phyloP scores from a whole-genome alignment of 2,888 invertebrate species.

The Morinoia aosen region DNA sequence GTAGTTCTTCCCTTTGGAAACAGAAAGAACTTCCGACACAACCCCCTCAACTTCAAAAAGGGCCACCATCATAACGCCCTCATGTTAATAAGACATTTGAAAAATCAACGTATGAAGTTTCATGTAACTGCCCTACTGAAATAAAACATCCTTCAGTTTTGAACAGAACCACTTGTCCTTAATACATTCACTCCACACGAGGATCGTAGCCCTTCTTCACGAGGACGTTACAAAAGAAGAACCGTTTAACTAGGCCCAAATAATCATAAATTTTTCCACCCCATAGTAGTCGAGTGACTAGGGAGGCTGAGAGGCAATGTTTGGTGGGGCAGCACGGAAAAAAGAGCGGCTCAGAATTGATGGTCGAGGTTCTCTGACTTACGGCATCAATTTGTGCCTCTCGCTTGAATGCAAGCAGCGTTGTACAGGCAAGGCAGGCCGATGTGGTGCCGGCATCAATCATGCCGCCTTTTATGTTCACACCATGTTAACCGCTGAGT shows the following conservation, averaged over 20 bases:
- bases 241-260: not conserved
- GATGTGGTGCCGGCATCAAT: not conserved
- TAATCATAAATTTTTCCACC: not conserved
- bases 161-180: not conserved
- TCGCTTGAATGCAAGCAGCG: not conserved
- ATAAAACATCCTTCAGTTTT: too few relatives aligned
- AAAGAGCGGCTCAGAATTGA: not conserved
- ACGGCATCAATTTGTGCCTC: conserved; percentile 1
- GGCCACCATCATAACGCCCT: too few relatives aligned
- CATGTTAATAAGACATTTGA: too few relatives aligned
- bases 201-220: not conserved
- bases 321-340: not conserved
- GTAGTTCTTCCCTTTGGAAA: too few relatives aligned
- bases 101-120: too few relatives aligned
- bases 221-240: not conserved
- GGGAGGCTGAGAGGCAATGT: not conserved
- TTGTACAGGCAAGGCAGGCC: not conserved
- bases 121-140: too few relatives aligned
- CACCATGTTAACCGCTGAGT: not conserved
- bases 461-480: not conserved
- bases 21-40: too few relatives aligned
- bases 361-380: not conserved
- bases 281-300: not conserved
- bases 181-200: not conserved
- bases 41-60: too few relatives aligned